A percentile compares a stretch with the other conserved stretches of the same genome.
Conservation (phyloP, 2,113 vertebrate species). For the Aplodontia rufa region DNA sequence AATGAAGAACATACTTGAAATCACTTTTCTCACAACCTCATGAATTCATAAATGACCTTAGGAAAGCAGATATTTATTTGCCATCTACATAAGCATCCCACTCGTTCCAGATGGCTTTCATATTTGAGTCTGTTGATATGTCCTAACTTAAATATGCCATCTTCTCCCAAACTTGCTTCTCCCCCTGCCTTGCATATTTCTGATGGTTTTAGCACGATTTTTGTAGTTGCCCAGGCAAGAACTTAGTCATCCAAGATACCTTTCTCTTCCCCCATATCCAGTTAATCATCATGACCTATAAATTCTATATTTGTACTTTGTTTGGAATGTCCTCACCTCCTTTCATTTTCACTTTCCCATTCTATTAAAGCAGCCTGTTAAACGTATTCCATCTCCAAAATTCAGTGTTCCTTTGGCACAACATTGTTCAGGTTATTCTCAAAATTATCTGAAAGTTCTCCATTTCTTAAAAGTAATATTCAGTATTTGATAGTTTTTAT, state of each 20-base stretch:
- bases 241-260: neutral
- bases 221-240: neutral
- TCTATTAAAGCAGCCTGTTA: neutral
- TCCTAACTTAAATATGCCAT: neutral
- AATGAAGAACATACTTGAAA: conserved; percentile 26
- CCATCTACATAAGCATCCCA: neutral
- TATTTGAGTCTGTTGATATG: neutral
- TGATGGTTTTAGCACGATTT: neutral
- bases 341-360: neutral
- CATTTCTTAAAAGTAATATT: neutral
- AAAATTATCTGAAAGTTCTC: neutral
- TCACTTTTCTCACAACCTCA: neutral
- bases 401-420: neutral
- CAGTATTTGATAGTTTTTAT: neutral
- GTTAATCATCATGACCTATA: neutral
- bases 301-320: neutral
- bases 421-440: neutral
- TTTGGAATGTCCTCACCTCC: neutral
- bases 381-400: neutral
- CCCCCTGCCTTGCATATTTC: neutral
- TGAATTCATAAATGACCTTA: neutral
- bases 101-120: conserved; percentile 6
- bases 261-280: neutral
- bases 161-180: neutral
- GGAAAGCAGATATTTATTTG: conserved; percentile 15